Base-by-base conservation (phyloP, 2,113 vertebrate genomes). In the Upupa epops region DNA sequence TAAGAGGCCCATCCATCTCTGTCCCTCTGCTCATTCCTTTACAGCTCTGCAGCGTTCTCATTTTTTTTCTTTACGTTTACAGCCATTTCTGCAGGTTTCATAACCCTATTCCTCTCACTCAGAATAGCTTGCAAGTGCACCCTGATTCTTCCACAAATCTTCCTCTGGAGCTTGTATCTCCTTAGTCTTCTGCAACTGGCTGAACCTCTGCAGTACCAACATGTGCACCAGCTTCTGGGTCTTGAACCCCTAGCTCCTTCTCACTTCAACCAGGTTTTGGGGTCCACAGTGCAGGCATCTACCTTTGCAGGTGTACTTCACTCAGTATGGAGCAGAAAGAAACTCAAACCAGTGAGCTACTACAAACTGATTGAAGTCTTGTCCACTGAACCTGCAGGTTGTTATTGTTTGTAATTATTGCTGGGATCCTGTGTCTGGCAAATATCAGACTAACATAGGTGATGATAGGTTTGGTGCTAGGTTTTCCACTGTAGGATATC, bases 1-100 rank as follows among this genome's bases (percentile, higher is more conserved):
- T 89, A 89, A 95, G 87, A 96, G 74, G 81, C 59, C 81, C 84
- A 96, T 96, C 74, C 71, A 92, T 94, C 91, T 92, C 74, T 79
- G 84, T 94, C 78, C 63, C 64, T 63, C 91, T 48, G 81, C 78
- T 93, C 68, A 42, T 89, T 92, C 74, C 70, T 85, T 92, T 79
- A 87, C 89, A 89, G 71, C 71, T 93, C 63, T 87, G 74, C 81
- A 90, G 75, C 2, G 0, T 56, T 86, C 63, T 84, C 31, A 36
- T 60, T 89, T 90, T 92, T n/a, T 94, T 69, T 56, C 81, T 84
- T 90, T 84, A 89, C 93, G 92, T 95, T 94, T 79, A 91, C 66
- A 51, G 71, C 74, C 65, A 34, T 92, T 95, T 92, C 77, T 73
- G 68, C 9, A 7, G 64, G 78, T 94, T 95, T 94, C 94, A 93